Base-by-base conservation (phyloP, 2,797 vertebrate genomes). In the Orestias chungarensis region DNA sequence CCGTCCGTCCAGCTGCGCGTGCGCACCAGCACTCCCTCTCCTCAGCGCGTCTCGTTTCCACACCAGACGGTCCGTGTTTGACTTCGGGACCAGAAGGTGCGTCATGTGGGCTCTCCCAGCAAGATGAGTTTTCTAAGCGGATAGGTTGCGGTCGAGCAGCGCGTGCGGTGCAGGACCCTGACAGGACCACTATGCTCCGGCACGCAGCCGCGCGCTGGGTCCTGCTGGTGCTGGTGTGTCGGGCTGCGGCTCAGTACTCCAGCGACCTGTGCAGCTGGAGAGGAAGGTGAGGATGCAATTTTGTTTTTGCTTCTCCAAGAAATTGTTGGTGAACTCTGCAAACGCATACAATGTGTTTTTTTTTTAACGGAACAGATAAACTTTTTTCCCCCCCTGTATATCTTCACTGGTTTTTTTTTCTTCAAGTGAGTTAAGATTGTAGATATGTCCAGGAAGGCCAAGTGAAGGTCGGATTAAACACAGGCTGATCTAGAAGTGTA, bases 191-290 rank as follows among this genome's bases (percentile, higher is more conserved):
- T 80, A 93, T 93, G 93, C 74, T 85, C 42, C 82, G 71, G 84
- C 82, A 67, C 80, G 80, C 82, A 87, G 73, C 90, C 54, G 82
- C 90, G 71, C 82, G 69, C 76, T 87, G 93, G 87, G 68, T 93
- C 82, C 74, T 94, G 40, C 90, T 93, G 62, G 82, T 91, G 66
- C 80, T 94, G 57, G 82, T 96, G 70, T 91, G 91, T 69, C 89
- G 91, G 73, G 93, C 91, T 74, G 88, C 76, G 52, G 94, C 95
- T 11, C 97, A 97, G 83, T 96, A 96, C 86, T 96, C 96, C 80
- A 97, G 96, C 80, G 96, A 98, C 90, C 94, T 95, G 92, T 98
- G 97, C 86, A 97, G 92, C 95, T 98, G 97, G 97, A 91, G 94
- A 82, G 97, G 97, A 88, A 98, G 97, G 97, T 97, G 82, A 90